Percentiles rank a stretch among this genome's conserved stretches.
Conservation (phyloP, 2,888 invertebrate species). For the Chirona hameri region DNA sequence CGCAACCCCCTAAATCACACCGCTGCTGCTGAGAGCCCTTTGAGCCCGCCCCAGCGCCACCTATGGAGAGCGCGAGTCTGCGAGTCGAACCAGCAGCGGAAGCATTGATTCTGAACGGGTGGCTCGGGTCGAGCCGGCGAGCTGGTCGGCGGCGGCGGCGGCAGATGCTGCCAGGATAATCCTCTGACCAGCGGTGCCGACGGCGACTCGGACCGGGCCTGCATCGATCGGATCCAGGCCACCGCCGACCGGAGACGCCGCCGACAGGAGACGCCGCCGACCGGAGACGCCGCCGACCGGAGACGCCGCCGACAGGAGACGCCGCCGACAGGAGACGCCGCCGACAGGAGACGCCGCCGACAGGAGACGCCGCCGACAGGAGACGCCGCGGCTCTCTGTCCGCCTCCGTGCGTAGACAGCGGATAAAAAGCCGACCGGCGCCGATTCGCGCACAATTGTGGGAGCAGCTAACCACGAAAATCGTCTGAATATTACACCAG, state of each 20-base stretch:
- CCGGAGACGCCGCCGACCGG: no score
- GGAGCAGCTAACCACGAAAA: neutral
- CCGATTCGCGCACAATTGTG: slow-evolving; percentile 22
- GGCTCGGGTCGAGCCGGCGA: neutral
- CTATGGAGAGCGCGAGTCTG: neutral
- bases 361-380: no score
- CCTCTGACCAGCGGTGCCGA: no score
- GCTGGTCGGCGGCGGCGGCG: neutral
- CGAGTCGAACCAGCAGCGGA: neutral
- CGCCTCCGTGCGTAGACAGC: neutral
- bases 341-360: no score
- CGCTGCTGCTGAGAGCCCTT: no score
- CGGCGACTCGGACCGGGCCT: no score
- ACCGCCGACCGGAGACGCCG: no score
- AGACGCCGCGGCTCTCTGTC: neutral
- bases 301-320: no score
- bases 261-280: no score
- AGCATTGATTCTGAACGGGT: neutral
- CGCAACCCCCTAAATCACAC: no score
- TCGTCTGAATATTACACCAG: neutral
- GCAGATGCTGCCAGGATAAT: neutral
- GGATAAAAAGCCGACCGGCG: neutral
- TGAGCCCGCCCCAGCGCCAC: neutral
- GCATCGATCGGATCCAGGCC: no score
- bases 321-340: no score